Conservation (phyloP, 2,888 invertebrate genomes). For the Bugulina stolonifera region DNA sequence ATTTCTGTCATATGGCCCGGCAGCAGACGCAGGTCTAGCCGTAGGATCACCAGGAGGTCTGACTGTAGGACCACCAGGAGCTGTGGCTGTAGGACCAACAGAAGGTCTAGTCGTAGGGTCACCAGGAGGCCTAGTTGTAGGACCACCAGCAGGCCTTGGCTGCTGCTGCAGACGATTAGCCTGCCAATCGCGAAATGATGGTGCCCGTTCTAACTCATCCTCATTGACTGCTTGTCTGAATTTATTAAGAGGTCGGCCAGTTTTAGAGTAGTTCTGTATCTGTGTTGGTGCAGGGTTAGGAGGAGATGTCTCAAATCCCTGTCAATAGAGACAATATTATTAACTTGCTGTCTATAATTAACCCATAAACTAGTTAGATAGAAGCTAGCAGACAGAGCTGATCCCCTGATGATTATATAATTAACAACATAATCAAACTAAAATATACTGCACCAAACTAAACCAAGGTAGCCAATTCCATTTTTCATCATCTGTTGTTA, state of each 20-base stretch:
- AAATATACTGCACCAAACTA: no score
- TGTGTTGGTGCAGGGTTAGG: background rate
- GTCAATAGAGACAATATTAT: background rate
- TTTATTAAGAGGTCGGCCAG: background rate
- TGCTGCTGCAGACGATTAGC: constrained; percentile 16
- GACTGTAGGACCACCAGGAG: background rate
- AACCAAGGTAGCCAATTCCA: no score
- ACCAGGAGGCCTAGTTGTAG: background rate
- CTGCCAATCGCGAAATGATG: constrained; percentile 12
- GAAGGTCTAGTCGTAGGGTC: background rate
- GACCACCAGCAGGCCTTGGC: background rate
- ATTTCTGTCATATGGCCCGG: background rate
- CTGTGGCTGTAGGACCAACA: background rate
- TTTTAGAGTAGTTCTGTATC: background rate
- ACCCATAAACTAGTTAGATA: no score
- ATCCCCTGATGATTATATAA: no score
- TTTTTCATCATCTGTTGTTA: no score
- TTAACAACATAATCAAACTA: no score
- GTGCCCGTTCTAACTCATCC: background rate
- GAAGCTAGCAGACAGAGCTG: no score
- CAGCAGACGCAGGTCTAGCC: background rate
- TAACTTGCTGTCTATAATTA: background rate
- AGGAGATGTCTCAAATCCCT: background rate
- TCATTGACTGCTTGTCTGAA: constrained; percentile 7
- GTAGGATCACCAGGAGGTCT: background rate